Evolutionary conservation across 2,797 vertebrate genomes (phyloP), one percentile per base, ranked within the genome.

Genomic region (Sebastes itinus): DNA sequence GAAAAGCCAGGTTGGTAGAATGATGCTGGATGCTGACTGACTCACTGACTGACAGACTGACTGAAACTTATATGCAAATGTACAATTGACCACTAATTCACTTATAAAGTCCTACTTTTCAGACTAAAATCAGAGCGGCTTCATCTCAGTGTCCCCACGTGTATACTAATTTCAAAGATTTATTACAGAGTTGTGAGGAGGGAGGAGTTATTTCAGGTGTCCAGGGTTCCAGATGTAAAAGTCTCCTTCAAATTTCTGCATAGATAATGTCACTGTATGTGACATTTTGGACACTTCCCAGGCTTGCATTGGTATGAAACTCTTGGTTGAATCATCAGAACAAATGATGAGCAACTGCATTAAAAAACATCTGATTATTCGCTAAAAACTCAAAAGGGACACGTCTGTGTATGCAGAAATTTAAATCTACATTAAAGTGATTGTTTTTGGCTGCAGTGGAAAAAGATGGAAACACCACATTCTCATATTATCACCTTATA

Each of bases 1-100:
- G 66, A 84, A 25, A 69, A 84, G 83, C 67, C 77, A 76, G 72
- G 72, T 46, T 66, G 88, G 54, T 33, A 60, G 78, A 76, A 52
- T 42, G 76, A 63, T 14, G 79, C 13, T 14, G 3, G 20, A 49
- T 16, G 67, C 54, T 27, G 66, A 66, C 72, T 56, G 66, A 38
- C 46, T 62, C 18, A 32, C 60, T 22, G 32, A n/a, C 60, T 20
- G 3, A 30, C 20, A 0, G 10, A 38, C 56, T 42, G 30, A 33
- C 35, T n/a, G 5, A 22, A 23, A 23, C 22, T 12, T 55, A 11
- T n/a, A 23, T 38, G 52, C 54, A 55, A 5, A 55, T 18, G 4
- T 5, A 28, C 25, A 18, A 2, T 60, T 2, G 3, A 30, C 27
- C 7, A 18, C 25, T 28, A 60, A 61, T 60, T 6, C 16, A 11